Percentiles rank a stretch among this genome's conserved stretches.
phyloP scores from a whole-genome alignment of 1,140 invertebrate species.

The Pteromalus puparum region DNA sequence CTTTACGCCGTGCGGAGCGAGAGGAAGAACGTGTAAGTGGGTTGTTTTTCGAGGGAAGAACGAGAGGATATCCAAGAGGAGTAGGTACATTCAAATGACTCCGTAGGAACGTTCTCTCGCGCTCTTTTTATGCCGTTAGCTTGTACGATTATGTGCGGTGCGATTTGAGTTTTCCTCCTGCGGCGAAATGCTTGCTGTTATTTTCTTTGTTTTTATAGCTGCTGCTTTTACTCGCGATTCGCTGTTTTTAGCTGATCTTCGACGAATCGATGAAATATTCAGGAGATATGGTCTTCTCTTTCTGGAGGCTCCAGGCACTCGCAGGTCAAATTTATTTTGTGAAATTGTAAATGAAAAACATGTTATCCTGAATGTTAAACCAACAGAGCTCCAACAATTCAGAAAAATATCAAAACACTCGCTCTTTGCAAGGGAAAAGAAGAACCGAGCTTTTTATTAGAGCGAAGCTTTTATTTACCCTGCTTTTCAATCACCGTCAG shows the following conservation, averaged over 20 bases:
- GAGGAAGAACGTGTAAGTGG: conserved; percentile 4
- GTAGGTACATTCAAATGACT: conserved; percentile 24
- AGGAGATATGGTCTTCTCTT: no score
- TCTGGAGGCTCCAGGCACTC: no score
- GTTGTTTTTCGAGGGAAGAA: conserved; percentile 22
- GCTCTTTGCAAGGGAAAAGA: no score
- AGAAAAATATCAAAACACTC: no score
- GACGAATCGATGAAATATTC: not conserved
- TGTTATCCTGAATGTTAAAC: no score
- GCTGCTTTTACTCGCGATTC: not conserved
- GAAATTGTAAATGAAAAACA: no score
- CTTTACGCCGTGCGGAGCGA: not conserved
- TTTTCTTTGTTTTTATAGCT: not conserved
- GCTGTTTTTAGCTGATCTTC: not conserved
- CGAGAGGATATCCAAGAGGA: conserved; percentile 17
- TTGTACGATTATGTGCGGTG: not conserved
- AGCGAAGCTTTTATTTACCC: not conserved
- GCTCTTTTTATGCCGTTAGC: not conserved
- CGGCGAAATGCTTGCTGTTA: not conserved
- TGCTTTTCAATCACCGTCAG: conserved; percentile 25
- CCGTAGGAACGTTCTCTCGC: not conserved
- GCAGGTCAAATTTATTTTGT: no score
- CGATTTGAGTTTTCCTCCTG: not conserved
- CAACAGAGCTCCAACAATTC: no score
- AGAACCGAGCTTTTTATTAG: not conserved